A percentile compares a stretch with the other conserved stretches of the same genome.
phyloP scores from a whole-genome alignment of 2,888 invertebrate species.

The Dinocampus coccinellae region DNA sequence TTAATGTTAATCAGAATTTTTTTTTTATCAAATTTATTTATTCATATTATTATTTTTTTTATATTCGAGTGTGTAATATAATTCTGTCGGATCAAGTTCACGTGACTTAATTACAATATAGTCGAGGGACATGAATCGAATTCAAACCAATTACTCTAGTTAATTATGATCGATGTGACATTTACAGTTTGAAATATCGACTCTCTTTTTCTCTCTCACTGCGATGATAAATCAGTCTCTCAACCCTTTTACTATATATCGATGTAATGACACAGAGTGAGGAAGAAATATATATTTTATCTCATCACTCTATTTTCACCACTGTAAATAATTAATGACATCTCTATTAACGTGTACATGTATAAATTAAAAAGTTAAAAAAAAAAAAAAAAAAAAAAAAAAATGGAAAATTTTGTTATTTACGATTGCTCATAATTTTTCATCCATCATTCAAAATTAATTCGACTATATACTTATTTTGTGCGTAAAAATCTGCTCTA shows the following conservation, averaged over 20 bases:
- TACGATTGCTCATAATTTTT: no score
- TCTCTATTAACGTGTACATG: background rate
- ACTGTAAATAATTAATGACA: background rate
- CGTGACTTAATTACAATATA: slow-evolving; percentile 1
- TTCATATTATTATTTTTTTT: background rate
- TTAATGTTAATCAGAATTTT: no score
- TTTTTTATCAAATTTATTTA: background rate
- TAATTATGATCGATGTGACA: slow-evolving; percentile 48
- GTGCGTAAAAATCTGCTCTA: no score
- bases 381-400: no score
- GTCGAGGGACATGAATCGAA: slow-evolving; percentile 42
- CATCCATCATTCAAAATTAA: no score
- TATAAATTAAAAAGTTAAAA: no score
- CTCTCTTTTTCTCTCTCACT: slow-evolving; percentile 37
- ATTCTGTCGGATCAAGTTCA: background rate
- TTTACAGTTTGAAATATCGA: slow-evolving; percentile 41
- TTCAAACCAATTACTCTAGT: slow-evolving; percentile 46
- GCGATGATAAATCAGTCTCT: slow-evolving; percentile 36
- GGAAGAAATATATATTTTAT: background rate
- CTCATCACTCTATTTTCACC: background rate
- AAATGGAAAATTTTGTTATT: no score
- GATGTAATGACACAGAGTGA: background rate
- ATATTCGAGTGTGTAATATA: background rate
- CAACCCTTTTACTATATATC: background rate
- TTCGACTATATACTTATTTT: no score